phyloP scores from a whole-genome alignment of 1,140 invertebrate species.

The Battus philenor region DNA sequence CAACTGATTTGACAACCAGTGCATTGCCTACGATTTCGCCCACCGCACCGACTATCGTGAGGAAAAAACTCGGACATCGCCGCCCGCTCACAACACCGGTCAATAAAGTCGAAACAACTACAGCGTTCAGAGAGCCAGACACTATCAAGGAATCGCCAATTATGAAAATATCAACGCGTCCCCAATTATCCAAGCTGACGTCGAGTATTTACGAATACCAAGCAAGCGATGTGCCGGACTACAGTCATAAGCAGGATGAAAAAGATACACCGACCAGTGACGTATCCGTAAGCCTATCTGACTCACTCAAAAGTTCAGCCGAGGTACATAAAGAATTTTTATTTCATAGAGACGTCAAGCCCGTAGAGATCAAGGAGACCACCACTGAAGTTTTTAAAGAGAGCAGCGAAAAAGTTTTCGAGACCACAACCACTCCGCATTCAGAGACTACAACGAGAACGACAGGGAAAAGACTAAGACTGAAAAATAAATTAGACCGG shows the following conservation, averaged over 20 bases:
- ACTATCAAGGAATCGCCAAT: slow-evolving; percentile 64
- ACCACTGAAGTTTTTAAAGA: slow-evolving; percentile 43
- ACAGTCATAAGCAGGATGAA: slow-evolving; percentile 73
- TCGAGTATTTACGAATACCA: slow-evolving; percentile 40
- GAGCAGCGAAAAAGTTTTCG: slow-evolving; percentile 24
- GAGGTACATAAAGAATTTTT: slow-evolving; percentile 49
- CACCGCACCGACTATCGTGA: slow-evolving; percentile 60
- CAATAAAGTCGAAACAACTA: slow-evolving; percentile 54
- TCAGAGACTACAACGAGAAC: slow-evolving; percentile 37
- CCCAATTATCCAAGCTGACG: slow-evolving; percentile 35
- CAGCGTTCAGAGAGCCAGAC: slow-evolving; percentile 38
- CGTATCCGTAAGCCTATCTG: slow-evolving; percentile 52
- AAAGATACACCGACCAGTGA: slow-evolving; percentile 75
- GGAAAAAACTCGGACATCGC: slow-evolving; percentile 53
- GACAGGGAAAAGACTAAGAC: slow-evolving; percentile 47
- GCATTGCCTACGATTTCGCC: slow-evolving; percentile 66
- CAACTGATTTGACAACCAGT: slow-evolving; percentile 68
- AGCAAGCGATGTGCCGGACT: slow-evolving; percentile 57
- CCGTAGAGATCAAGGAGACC: slow-evolving; percentile 54
- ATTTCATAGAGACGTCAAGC: slow-evolving; percentile 61
- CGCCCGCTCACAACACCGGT: slow-evolving; percentile 42
- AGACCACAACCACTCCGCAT: slow-evolving; percentile 44
- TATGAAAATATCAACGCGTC: slow-evolving; percentile 69
- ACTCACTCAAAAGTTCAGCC: slow-evolving; percentile 38
- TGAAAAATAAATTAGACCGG: slow-evolving; percentile 67